A percentile compares a stretch with the other conserved stretches of the same genome.
Conservation (phyloP, 92 coral and sea anemone genomes). For the Metridium senile region DNA sequence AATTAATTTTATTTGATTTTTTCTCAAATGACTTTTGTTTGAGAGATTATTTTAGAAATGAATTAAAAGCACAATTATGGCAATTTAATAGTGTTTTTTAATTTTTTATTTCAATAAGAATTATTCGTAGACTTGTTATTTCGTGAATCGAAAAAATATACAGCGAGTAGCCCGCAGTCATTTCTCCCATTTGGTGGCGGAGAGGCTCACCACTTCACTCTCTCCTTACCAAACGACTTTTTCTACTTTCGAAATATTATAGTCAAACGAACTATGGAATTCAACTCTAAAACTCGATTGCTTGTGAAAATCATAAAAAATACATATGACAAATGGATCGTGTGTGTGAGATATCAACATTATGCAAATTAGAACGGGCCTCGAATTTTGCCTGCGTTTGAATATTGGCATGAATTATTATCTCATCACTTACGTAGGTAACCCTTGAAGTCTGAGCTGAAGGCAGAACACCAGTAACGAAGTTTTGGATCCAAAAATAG, state of each 20-base stretch:
- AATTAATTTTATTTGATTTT: too few species aligned
- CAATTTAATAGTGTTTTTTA: not conserved
- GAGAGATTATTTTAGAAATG: not conserved
- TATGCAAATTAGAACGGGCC: constrained; percentile 18
- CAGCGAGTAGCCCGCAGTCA: not conserved
- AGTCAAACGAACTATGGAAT: not conserved
- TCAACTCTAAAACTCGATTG: constrained; percentile 24
- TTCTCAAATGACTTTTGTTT: too few species aligned
- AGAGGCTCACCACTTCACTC: not conserved
- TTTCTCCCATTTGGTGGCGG: not conserved
- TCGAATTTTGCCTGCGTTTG: constrained; percentile 25
- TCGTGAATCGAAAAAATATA: not conserved
- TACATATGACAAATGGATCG: constrained; percentile 25
- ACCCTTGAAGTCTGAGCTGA: constrained; percentile 24
- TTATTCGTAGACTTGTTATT: constrained; percentile 3
- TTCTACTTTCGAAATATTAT: not conserved
- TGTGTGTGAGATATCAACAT: constrained; percentile 30
- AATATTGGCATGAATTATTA: constrained; percentile 27
- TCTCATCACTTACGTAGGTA: constrained; percentile 20
- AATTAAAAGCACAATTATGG: not conserved
- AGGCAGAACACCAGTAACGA: constrained; percentile 20
- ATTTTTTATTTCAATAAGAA: not conserved
- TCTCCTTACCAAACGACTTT: not conserved
- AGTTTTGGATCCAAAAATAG: constrained; percentile 36
- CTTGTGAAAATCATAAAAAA: constrained; percentile 27